Percentiles rank a stretch among this genome's conserved stretches.
Evolutionary conservation across 2,888 invertebrate species (phyloP).

Genomic region (Pediacus dermestoides): DNA sequence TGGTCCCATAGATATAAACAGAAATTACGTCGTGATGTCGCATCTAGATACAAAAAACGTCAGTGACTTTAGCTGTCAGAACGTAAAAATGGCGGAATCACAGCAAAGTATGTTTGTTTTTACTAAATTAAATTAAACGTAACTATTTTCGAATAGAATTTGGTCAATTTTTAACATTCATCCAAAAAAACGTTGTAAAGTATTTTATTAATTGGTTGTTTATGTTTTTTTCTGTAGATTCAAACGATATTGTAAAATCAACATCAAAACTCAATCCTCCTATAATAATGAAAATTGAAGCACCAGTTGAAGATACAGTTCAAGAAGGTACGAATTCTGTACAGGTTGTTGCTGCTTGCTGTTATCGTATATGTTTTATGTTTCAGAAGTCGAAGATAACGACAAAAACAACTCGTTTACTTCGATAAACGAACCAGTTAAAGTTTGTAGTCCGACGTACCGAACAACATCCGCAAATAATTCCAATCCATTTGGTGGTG

Average conservation of each 20-base stretch:
- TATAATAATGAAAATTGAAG: slow-evolving; percentile 46
- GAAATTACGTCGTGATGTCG: too few species aligned
- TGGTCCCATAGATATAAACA: too few species aligned
- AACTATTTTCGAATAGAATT: slow-evolving; percentile 4
- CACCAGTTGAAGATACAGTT: slow-evolving; percentile 36
- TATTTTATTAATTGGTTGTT: slow-evolving; percentile 10
- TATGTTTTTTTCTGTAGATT: slow-evolving; percentile 23
- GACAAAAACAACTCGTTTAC: slow-evolving; percentile 25
- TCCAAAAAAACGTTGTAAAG: slow-evolving; percentile 4
- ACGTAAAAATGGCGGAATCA: slow-evolving; percentile 35
- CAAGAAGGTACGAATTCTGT: slow-evolving; percentile 33
- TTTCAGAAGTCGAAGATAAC: slow-evolving; percentile 37
- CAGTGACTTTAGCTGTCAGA: too few species aligned
- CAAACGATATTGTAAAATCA: slow-evolving; percentile 25
- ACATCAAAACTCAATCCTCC: slow-evolving; percentile 34
- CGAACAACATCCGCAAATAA: slow-evolving; percentile 1
- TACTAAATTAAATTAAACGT: slow-evolving; percentile 6
- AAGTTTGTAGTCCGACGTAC: slow-evolving; percentile 31
- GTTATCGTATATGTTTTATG: slow-evolving; percentile 6
- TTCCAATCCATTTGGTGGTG: slow-evolving; percentile 6
- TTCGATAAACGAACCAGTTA: slow-evolving; percentile 29
- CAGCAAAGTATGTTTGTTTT: slow-evolving; percentile 34
- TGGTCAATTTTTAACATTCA: slow-evolving; percentile 15
- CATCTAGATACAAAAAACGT: too few species aligned
- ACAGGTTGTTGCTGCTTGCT: neutral